A percentile compares a stretch with the other conserved stretches of the same genome.
Evolutionary conservation across 1,140 invertebrate genomes (phyloP).

Genomic region (Drosophila subobscura): DNA sequence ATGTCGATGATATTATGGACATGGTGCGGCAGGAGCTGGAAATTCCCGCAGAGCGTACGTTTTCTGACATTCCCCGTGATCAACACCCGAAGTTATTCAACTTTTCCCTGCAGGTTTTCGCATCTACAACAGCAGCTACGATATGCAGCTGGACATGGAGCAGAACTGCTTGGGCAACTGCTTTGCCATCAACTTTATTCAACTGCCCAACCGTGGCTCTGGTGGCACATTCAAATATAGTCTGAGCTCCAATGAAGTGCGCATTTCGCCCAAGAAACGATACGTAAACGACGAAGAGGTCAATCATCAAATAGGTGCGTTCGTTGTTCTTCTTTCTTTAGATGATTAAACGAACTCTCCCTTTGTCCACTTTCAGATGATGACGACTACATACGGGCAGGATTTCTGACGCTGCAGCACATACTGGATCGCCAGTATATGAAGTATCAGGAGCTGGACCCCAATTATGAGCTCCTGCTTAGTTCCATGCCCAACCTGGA

Average conservation of each 20-base stretch:
- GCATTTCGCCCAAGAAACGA: slow-evolving; percentile 63
- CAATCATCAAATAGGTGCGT: slow-evolving; percentile 61
- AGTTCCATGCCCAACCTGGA: slow-evolving; percentile 67
- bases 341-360: slow-evolving; percentile 4
- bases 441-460: slow-evolving; percentile 31
- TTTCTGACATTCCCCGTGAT: neutral
- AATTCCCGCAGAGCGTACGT: slow-evolving; percentile 76
- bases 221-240: slow-evolving; percentile 46
- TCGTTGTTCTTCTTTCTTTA: neutral
- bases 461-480: slow-evolving; percentile 54
- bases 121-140: slow-evolving; percentile 57
- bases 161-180: slow-evolving; percentile 60
- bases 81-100: neutral
- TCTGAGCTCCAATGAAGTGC: slow-evolving; percentile 62
- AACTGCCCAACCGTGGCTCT: slow-evolving; percentile 24
- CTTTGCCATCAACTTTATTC: slow-evolving; percentile 57
- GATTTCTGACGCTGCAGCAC: slow-evolving; percentile 67
- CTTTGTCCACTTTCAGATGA: slow-evolving; percentile 49
- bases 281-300: slow-evolving; percentile 74
- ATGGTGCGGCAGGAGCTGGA: slow-evolving; percentile 73
- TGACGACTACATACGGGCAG: slow-evolving; percentile 70
- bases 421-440: slow-evolving; percentile 68
- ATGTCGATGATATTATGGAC: slow-evolving; percentile 73
- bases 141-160: slow-evolving; percentile 71
- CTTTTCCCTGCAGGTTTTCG: slow-evolving; percentile 34